These are phyloP conservation scores for Mimumesa dahlbomi DNA, from an alignment of 2,888 invertebrate genomes.

Conservation along the genomic window DNA sequence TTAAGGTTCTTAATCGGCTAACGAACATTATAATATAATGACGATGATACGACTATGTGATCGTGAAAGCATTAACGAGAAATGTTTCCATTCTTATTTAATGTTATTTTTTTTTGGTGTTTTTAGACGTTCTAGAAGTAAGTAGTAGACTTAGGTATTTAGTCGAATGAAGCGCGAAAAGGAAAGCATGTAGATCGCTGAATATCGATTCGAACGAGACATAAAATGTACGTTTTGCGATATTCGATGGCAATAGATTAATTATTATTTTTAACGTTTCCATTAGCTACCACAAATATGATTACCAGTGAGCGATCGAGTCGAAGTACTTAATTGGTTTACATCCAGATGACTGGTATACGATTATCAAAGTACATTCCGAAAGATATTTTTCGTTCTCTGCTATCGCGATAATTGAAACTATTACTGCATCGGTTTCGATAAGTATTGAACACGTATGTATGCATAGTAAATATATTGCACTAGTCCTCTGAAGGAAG, in stretches of 20 bases:
- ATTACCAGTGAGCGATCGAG: background rate
- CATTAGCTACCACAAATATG: background rate
- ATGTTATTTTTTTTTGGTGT: background rate
- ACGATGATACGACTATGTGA: constrained; percentile 16
- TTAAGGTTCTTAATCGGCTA: constrained; percentile 17
- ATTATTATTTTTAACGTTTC: background rate
- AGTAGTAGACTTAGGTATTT: constrained; percentile 9
- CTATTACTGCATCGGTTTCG: too few species aligned
- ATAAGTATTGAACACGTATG: too few species aligned
- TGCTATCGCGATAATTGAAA: too few species aligned
- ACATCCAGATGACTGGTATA: background rate
- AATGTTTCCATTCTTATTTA: background rate
- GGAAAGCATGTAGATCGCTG: background rate
- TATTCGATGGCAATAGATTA: background rate
- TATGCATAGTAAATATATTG: too few species aligned
- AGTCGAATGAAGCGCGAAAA: background rate
- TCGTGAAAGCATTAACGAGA: constrained; percentile 13
- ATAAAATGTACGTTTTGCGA: background rate
- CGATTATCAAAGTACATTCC: background rate
- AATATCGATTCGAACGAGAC: background rate
- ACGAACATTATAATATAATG: constrained; percentile 28
- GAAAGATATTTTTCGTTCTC: background rate
- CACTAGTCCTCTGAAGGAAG: too few species aligned
- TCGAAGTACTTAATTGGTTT: background rate
- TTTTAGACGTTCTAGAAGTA: background rate